Conservation (phyloP, 2,888 invertebrate genomes). For the Andrena dorsata region DNA sequence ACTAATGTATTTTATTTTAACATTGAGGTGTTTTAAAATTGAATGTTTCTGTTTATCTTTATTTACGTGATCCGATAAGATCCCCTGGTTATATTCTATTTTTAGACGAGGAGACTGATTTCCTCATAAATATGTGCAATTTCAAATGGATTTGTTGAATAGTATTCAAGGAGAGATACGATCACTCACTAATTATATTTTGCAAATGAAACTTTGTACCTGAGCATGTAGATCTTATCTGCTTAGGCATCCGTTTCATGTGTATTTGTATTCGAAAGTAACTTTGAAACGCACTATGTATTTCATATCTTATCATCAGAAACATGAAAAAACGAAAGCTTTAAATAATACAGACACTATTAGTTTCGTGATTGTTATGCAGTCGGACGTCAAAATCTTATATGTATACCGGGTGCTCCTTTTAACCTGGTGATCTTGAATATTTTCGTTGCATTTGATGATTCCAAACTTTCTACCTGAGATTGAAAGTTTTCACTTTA, state of each 20-base stretch:
- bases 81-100: background rate
- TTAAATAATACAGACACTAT: background rate
- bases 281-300: conserved; percentile 4
- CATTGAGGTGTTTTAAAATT: too few relatives aligned
- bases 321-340: background rate
- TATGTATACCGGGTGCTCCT: too few relatives aligned
- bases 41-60: too few relatives aligned
- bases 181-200: conserved; percentile 35
- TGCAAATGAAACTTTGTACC: conserved; percentile 31
- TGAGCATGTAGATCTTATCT: conserved; percentile 40
- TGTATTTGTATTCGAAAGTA: conserved; percentile 14
- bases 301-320: background rate
- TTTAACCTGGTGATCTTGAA: too few relatives aligned
- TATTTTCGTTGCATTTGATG: too few relatives aligned
- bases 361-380: too few relatives aligned
- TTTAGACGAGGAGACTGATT: conserved; percentile 2
- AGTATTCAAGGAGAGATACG: conserved; percentile 4
- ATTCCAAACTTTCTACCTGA: too few relatives aligned
- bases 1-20: too few relatives aligned
- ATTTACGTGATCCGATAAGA: too few relatives aligned
- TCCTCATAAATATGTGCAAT: background rate
- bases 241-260: conserved; percentile 39
- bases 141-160: background rate
- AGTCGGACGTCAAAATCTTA: too few relatives aligned
- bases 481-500: too few relatives aligned